Evolutionary conservation across 1,140 invertebrate genomes (phyloP).

Genomic region (Eumeta japonica): DNA sequence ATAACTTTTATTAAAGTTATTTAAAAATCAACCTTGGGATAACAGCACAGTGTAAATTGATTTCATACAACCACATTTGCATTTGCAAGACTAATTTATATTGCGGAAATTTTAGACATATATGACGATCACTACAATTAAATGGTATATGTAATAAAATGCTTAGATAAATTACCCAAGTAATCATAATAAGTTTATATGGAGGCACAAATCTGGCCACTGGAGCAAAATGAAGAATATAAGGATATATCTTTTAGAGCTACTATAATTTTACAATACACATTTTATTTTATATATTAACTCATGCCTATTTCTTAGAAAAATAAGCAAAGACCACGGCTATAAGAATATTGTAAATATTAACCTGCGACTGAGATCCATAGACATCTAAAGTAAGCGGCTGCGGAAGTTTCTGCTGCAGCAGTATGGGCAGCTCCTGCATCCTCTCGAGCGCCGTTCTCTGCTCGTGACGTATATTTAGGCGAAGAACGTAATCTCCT

Average conservation of each 20-base stretch:
- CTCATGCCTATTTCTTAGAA: neutral
- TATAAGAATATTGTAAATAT: conserved; percentile 13
- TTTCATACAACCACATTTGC: no score
- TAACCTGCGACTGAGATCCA: conserved; percentile 54
- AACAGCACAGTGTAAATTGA: no score
- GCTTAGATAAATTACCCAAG: no score
- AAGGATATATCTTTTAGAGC: no score
- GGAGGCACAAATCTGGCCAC: neutral
- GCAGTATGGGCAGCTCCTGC: conserved; percentile 70
- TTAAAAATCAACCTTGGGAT: no score
- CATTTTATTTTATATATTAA: no score
- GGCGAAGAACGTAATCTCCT: conserved; percentile 86
- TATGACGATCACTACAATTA: no score
- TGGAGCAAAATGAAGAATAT: conserved; percentile 1
- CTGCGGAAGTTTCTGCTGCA: conserved; percentile 75
- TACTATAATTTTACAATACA: no score
- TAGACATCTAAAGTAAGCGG: conserved; percentile 79
- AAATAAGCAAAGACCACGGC: neutral
- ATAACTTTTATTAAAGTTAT: no score
- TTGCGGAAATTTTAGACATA: no score
- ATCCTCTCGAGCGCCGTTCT: conserved; percentile 84
- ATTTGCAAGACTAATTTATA: no score
- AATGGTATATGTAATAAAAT: no score
- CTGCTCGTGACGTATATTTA: conserved; percentile 89
- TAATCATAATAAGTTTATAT: neutral